Evolutionary conservation across 2,888 invertebrate genomes (phyloP), one percentile per base, ranked within the genome.

Genomic region (Ptychoptera contaminata): DNA sequence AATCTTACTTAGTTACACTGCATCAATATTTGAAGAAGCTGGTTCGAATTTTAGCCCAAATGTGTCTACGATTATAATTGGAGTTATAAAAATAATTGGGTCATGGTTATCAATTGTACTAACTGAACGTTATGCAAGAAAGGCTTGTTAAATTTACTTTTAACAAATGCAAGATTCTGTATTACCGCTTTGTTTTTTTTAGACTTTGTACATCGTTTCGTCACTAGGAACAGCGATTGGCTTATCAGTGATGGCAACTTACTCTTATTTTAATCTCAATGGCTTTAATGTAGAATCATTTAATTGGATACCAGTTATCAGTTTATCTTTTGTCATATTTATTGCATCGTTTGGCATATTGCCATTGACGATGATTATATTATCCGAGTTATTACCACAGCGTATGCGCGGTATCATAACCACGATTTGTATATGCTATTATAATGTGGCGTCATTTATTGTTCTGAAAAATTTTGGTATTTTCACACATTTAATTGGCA

Each of bases 1-100:
- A 37, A 53, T 58, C 3, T 56, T 65, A 37, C 45, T 62, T 0
- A 58, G 56, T 42, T 63, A 59, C 47, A 56, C 56, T 0, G 50
- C 54, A 1, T 55, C 48, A 8, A 52, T 59, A 49, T 47, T 61
- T 50, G 5, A 45, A 40, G 50, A 49, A 46, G 47, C 50, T 8
- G 45, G 5, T 46, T 52, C 31, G 46, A 49, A 37, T 23, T 50
- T 49, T 12, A 44, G 50, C n/a, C 50, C 49, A 9, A 51, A 57
- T 30, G 34, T 50, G 16, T 53, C 55, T 2, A 55, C 56, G 3
- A 45, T 61, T 2, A 43, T 58, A 5, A 46, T 65, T 38, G 57
- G 57, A 1, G 42, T 43, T 0, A 53, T 55, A 2, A 57, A 59
- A 40, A 55, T 56, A 16, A 9, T 56, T 2, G 62, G 60, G 2